phyloP scores from a whole-genome alignment of 2,797 vertebrate genomes.

The Peromyscus attwateri region DNA sequence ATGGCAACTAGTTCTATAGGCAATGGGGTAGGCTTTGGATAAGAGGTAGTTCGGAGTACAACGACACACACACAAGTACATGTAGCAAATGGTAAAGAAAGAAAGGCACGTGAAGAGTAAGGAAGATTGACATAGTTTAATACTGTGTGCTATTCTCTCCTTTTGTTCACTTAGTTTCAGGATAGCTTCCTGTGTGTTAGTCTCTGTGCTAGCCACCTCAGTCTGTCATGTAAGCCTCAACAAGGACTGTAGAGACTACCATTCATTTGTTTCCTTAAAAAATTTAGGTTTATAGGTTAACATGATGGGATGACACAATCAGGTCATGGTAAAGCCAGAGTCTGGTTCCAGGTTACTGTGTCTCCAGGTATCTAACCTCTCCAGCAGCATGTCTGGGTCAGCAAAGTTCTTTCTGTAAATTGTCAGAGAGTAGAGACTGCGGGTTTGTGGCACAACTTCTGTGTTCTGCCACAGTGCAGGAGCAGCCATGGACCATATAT shows the following conservation, averaged over 20 bases:
- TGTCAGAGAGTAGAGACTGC: background rate
- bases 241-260: background rate
- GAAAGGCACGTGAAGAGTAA: background rate
- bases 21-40: background rate
- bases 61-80: background rate
- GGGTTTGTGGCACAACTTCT: background rate
- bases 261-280: background rate
- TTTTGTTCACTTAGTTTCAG: background rate
- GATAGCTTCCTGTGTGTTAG: background rate
- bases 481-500: background rate
- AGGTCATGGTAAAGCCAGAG: no score
- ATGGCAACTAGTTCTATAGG: background rate
- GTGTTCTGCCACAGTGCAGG: background rate
- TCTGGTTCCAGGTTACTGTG: background rate
- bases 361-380: background rate
- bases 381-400: background rate
- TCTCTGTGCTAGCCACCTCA: background rate
- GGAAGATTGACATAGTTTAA: background rate
- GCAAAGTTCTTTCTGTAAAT: background rate
- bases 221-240: background rate
- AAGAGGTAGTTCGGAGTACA: background rate
- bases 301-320: background rate
- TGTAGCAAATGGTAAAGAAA: background rate
- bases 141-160: background rate
- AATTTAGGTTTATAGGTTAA: background rate